A percentile compares a stretch with the other conserved stretches of the same genome.
Evolutionary conservation across 2,113 vertebrate species (phyloP).

Genomic region (human (Homo sapiens)): DNA sequence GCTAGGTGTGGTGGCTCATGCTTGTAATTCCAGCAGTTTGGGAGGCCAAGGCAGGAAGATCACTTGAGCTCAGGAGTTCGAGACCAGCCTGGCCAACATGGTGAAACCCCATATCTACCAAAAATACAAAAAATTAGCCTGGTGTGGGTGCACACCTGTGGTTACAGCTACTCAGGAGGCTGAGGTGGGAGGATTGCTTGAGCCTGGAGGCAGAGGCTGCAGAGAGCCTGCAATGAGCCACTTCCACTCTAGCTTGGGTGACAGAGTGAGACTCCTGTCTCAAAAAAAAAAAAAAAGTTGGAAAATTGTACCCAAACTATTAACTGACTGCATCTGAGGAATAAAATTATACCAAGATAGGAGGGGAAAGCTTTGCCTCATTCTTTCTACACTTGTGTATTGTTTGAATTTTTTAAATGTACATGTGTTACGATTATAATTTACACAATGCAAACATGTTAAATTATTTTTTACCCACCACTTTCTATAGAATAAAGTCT

Average conservation of each 20-base stretch:
- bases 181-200: background rate
- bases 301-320: background rate
- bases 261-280: background rate
- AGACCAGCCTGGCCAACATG: background rate
- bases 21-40: background rate
- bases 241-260: background rate
- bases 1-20: background rate
- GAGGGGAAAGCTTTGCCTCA: background rate
- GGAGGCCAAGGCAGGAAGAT: background rate
- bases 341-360: background rate
- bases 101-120: background rate
- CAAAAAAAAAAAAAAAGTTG: background rate
- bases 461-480: background rate
- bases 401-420: background rate
- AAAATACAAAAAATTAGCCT: background rate
- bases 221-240: background rate
- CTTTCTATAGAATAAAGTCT: background rate
- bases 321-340: conserved; percentile 15
- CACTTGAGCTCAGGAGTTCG: background rate
- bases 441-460: background rate
- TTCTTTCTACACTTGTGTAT: background rate
- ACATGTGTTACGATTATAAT: background rate
- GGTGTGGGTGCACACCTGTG: background rate
- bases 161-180: background rate
- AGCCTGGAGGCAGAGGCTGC: background rate